A percentile compares a stretch with the other conserved stretches of the same genome.
Conservation (phyloP, 2,797 vertebrate species). For the Micropoecilia bifurca region DNA sequence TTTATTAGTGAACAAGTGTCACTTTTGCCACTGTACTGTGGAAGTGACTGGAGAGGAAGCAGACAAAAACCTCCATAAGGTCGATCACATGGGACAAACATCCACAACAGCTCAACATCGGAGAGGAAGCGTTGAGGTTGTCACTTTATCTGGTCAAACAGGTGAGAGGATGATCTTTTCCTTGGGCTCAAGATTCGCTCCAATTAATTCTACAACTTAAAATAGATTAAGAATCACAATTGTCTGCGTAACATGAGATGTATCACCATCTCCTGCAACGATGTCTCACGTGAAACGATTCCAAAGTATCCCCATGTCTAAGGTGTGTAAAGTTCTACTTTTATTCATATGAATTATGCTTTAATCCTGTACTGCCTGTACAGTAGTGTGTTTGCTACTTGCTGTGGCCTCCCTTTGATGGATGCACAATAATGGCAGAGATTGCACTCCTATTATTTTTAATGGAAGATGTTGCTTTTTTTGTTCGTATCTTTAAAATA, state of each 20-base stretch:
- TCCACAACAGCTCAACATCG: not conserved
- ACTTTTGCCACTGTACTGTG: constrained; percentile 73
- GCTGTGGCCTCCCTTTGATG: not conserved
- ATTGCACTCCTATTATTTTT: not conserved
- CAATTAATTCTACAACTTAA: not conserved
- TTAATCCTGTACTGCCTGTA: not conserved
- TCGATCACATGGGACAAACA: constrained; percentile 22
- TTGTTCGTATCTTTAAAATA: no score
- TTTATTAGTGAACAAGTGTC: constrained; percentile 77
- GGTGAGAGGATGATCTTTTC: constrained; percentile 45
- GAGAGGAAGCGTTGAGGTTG: not conserved
- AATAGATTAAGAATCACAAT: not conserved
- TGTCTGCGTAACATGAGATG: constrained; percentile 7
- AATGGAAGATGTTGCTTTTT: no score
- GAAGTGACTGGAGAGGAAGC: constrained; percentile 67
- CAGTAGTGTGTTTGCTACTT: not conserved
- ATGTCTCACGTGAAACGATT: constrained; percentile 78
- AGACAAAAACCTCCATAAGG: constrained; percentile 28
- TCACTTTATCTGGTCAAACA: constrained; percentile 4
- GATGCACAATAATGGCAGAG: not conserved
- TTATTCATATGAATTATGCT: not conserved
- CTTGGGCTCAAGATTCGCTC: not conserved
- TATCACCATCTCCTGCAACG: constrained; percentile 26
- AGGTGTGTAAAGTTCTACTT: constrained; percentile 59
- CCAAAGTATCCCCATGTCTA: constrained; percentile 81